These are phyloP conservation scores for Fistularia commersonii DNA, from an alignment of 2,797 vertebrate species.

Conservation along the genomic window DNA sequence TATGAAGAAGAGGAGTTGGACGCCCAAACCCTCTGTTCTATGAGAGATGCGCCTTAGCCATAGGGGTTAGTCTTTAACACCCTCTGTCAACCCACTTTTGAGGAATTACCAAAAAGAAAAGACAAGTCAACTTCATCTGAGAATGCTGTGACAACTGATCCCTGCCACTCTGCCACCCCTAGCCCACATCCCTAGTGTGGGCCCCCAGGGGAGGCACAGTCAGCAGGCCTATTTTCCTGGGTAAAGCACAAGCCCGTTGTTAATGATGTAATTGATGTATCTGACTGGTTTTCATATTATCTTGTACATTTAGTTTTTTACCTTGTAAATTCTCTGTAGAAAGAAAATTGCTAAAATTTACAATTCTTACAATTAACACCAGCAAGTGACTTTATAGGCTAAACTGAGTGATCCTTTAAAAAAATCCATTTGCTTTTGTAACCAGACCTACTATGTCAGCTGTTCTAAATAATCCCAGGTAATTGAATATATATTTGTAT, in stretches of 20 bases:
- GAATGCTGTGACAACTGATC: conserved; percentile 70
- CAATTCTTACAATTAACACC: conserved; percentile 95
- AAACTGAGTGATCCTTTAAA: conserved; percentile 67
- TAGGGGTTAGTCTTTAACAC: conserved; percentile 53
- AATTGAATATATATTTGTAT: conserved; percentile 60
- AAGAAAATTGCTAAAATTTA: conserved; percentile 77
- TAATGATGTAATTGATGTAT: conserved; percentile 95
- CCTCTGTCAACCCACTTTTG: conserved; percentile 45
- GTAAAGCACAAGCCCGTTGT: conserved; percentile 92
- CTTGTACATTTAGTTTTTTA: conserved; percentile 95
- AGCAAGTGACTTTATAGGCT: conserved; percentile 92
- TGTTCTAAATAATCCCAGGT: conserved; percentile 52
- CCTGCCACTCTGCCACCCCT: conserved; percentile 50
- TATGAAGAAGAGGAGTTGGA: conserved; percentile 25
- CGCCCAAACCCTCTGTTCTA: conserved; percentile 43
- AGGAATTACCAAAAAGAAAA: conserved; percentile 66
- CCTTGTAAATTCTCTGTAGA: conserved; percentile 98
- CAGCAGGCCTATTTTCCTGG: conserved; percentile 76
- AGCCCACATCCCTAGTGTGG: conserved; percentile 13
- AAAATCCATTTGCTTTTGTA: conserved; percentile 59
- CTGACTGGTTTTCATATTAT: conserved; percentile 82
- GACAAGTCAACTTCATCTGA: conserved; percentile 65
- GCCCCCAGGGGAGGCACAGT: conserved; percentile 46
- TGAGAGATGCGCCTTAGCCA: conserved; percentile 63
- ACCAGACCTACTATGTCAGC: conserved; percentile 53